A percentile compares a stretch with the other conserved stretches of the same genome.
Evolutionary conservation across 64 coral and sea anemone genomes (phyloP).

Genomic region (Porites lutea): DNA sequence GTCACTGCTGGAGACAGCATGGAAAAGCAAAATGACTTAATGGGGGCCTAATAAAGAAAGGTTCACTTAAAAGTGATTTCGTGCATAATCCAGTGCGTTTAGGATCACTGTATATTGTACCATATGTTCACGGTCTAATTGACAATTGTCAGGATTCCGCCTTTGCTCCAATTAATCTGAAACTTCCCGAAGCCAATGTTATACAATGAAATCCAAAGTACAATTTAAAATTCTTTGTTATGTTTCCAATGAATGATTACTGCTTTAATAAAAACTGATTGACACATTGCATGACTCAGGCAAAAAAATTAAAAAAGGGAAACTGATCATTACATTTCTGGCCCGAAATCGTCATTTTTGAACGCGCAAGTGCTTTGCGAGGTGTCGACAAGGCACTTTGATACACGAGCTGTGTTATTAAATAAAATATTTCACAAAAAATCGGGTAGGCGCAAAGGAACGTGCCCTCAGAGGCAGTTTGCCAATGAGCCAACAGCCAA

Average conservation of each 20-base stretch:
- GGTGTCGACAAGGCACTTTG: conserved; percentile 2
- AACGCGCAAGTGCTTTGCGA: neutral
- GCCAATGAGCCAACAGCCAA: neutral
- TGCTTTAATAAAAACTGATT: neutral
- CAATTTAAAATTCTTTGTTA: too few relatives aligned
- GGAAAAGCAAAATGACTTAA: neutral
- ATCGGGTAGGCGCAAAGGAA: neutral
- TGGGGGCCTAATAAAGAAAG: neutral
- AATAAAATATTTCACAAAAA: too few relatives aligned
- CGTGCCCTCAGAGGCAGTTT: neutral
- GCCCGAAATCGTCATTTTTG: too few relatives aligned
- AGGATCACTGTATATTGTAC: too few relatives aligned
- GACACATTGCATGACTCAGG: neutral
- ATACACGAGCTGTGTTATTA: neutral
- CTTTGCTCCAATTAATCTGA: too few relatives aligned
- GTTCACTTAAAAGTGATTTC: neutral
- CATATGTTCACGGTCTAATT: too few relatives aligned
- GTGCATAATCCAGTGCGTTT: too few relatives aligned
- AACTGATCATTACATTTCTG: too few relatives aligned
- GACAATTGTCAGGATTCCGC: too few relatives aligned
- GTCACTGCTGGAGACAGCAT: neutral
- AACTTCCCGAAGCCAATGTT: too few relatives aligned
- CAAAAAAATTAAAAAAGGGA: neutral
- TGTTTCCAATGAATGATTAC: too few relatives aligned
- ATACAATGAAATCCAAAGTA: too few relatives aligned